Evolutionary conservation across 2,113 vertebrate genomes (phyloP).

Genomic region (Paraplagusia blochii): DNA sequence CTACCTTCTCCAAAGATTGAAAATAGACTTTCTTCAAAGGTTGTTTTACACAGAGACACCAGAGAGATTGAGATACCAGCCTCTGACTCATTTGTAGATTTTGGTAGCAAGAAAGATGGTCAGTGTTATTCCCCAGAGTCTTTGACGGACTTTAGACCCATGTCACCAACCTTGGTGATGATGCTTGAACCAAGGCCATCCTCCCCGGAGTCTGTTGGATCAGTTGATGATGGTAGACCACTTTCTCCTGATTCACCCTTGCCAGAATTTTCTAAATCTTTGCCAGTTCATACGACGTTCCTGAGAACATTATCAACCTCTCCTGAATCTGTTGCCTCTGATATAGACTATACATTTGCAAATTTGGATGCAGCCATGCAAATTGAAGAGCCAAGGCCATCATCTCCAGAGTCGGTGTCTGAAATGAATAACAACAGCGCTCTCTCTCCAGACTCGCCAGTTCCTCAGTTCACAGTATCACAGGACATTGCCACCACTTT

Average conservation of each 20-base stretch:
- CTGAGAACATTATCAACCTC: conserved; percentile 37
- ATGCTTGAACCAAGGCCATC: conserved; percentile 29
- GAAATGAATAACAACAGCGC: conserved; percentile 45
- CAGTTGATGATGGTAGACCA: conserved; percentile 44
- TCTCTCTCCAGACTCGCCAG: conserved; percentile 62
- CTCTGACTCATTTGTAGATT: neutral
- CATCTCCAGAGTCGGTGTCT: conserved; percentile 56
- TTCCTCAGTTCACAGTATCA: conserved; percentile 50
- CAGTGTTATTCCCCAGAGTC: conserved; percentile 26
- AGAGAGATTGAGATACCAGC: conserved; percentile 17
- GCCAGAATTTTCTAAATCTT: conserved; percentile 28
- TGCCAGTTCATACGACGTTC: conserved; percentile 22
- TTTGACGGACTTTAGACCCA: conserved; percentile 14
- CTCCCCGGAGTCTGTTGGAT: conserved; percentile 54
- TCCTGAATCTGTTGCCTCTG: conserved; percentile 19
- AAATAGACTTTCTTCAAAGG: neutral
- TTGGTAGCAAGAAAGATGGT: conserved; percentile 4
- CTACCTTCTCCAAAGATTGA: conserved; percentile 30
- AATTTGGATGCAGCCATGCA: conserved; percentile 16
- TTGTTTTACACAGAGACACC: conserved; percentile 21
- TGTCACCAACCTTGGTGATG: conserved; percentile 18
- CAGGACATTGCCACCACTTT: conserved; percentile 3
- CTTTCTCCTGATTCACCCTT: conserved; percentile 61
- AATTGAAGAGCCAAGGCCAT: conserved; percentile 39
- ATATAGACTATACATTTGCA: conserved; percentile 18